Base-by-base conservation (phyloP, 2,113 vertebrate genomes). In the Progne subis region DNA sequence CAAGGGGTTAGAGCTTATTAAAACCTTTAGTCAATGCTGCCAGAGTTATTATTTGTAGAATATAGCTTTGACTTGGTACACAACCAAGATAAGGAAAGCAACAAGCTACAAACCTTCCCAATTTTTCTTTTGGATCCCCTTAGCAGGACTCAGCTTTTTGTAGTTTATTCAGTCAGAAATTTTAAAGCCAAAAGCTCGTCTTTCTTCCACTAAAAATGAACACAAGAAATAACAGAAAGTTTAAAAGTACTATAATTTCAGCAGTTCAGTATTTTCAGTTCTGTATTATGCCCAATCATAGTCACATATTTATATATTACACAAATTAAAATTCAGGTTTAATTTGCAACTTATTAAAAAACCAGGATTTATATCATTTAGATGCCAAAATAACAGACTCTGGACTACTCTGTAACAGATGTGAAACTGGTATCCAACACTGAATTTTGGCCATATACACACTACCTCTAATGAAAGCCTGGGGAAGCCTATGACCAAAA, bases 351-450 rank as follows among this genome's bases (percentile, higher is more conserved):
- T 93, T 95, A 68, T 85, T 72, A 74, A 95, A 92, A 95, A 96
- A 61, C 0, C 32, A 76, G 70, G 34, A 85, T 87, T 80, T 84
- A 41, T 82, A 53, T 90, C 69, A 88, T 97, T 94, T 95, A 83
- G 88, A 64, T 95, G 88, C 94, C 92, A 96, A 96, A 97, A 81
- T 78, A 93, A 60, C 50, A 90, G 78, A 86, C 21, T 90, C 63
- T 87, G 67, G 29, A 77, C 69, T 67, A 25, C 68, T 85, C 14
- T 13, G 32, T 94, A 95, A 77, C 90, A 95, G 90, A 86, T 91
- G 94, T 93, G 75, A 92, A 55, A 76, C 31, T 81, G n/a, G 13
- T 70, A 80, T 95, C 92, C 94, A 87, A 20, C 76, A 68, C 29
- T 65, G 88, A 82, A 64, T 78, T 96, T 95, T 88, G 93, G 87